These are phyloP conservation scores for Prunella himalayana DNA, from an alignment of 2,113 vertebrate genomes.

Conservation along the genomic window DNA sequence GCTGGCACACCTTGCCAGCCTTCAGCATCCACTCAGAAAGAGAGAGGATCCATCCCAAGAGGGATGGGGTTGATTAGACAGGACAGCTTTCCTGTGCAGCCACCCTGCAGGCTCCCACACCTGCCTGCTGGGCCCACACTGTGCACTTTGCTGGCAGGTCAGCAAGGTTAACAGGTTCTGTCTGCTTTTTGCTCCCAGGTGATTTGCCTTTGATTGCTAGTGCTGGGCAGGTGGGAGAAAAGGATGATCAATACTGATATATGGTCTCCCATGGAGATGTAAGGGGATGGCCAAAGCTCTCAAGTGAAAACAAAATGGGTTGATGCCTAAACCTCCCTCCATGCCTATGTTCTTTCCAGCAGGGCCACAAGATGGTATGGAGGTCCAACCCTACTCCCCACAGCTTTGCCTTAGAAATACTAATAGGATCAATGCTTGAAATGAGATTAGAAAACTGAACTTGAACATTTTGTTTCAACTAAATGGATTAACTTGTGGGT, in stretches of 20 bases:
- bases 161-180: neutral
- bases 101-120: neutral
- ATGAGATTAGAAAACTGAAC: constrained; percentile 49
- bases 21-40: neutral
- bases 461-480: constrained; percentile 57
- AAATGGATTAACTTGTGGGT: constrained; percentile 29
- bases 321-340: neutral
- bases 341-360: neutral
- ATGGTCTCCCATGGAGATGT: neutral
- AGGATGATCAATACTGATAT: neutral
- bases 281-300: neutral
- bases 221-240: neutral
- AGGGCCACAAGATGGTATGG: neutral
- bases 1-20: neutral
- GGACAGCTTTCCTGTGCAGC: neutral
- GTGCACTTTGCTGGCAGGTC: neutral
- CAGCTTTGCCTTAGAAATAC: constrained; percentile 1
- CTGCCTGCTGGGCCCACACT: neutral
- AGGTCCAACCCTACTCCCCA: neutral
- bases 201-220: neutral
- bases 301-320: neutral
- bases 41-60: neutral
- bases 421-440: constrained; percentile 43
- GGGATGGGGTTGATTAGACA: neutral
- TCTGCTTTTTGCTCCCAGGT: neutral